phyloP scores from a whole-genome alignment of 1,140 invertebrate species.

The Eciton burchellii region DNA sequence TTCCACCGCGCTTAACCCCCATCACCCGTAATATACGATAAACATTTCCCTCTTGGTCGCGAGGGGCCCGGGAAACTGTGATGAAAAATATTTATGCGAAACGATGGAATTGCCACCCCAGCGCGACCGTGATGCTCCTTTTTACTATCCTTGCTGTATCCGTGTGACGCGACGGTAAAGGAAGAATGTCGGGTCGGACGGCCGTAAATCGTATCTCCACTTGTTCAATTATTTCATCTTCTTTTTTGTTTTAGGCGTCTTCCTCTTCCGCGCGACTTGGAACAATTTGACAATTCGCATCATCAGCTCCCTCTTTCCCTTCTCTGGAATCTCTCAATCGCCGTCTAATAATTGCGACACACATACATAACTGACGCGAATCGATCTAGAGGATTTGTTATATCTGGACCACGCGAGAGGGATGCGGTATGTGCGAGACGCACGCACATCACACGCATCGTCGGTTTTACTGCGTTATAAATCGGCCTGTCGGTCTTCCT shows the following conservation, averaged over 20 bases:
- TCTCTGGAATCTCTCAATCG: not conserved
- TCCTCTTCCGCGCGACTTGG: not conserved
- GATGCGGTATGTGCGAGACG: slow-evolving; percentile 71
- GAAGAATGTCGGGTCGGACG: not conserved
- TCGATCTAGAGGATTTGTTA: slow-evolving; percentile 15
- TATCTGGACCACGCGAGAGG: slow-evolving; percentile 13
- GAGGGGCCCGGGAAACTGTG: slow-evolving; percentile 47
- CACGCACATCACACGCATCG: slow-evolving; percentile 78
- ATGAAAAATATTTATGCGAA: slow-evolving; percentile 72
- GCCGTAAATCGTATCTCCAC: not conserved
- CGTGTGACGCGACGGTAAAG: slow-evolving; percentile 52
- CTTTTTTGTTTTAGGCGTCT: not conserved
- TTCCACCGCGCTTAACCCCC: slow-evolving; percentile 61
- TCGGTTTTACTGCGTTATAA: slow-evolving; percentile 82
- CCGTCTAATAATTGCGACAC: too few relatives aligned
- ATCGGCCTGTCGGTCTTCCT: slow-evolving; percentile 77
- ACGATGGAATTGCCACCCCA: slow-evolving; percentile 35
- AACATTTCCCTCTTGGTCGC: slow-evolving; percentile 74
- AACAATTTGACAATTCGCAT: not conserved
- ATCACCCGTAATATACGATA: slow-evolving; percentile 79
- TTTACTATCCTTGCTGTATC: slow-evolving; percentile 16
- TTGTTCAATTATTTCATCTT: not conserved
- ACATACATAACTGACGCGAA: slow-evolving; percentile 43
- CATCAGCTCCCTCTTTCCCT: not conserved
- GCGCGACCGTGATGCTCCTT: slow-evolving; percentile 37